Evolutionary conservation across 2,113 vertebrate species (phyloP), one percentile per base, ranked within the genome.

Genomic region (Penelope pileata): DNA sequence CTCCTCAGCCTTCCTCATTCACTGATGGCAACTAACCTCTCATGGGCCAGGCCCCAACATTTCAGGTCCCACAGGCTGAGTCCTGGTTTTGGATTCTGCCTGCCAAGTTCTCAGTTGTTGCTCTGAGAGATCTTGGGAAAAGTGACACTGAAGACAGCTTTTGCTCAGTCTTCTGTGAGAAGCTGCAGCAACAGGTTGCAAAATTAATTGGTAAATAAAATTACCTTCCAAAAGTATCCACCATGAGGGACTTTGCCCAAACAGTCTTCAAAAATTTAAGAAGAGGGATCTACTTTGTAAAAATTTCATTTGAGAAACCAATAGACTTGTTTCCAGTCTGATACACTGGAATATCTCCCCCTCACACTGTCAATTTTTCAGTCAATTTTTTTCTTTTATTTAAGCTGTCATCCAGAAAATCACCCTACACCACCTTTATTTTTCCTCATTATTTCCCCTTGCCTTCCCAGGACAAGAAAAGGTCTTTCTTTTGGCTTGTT

Each of bases 401-500:
- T 90, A 82, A 90, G 11, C 17, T 67, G 1, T 43, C 82, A 59
- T 56, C 59, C 69, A 80, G 67, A 78, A 94, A 91, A 40, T 0
- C 47, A 36, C 34, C 6, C 32, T 56, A 24, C 16, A 4, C 24
- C 76, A 60, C 51, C 91, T 72, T 91, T 88, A 36, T 92, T 81
- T 95, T 93, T 88, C 96, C 76, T 97, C 89, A 97, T 93, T 67
- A 48, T 97, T 94, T 97, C 96, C 94, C 94, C 86, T 97, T 97
- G 90, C 97, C 91, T 97, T 97, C 95, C 95, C 94, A 97, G 97
- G 97, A 97, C 95, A 97, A 97, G 95, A 97, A 96, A 97, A 97
- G 91, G 95, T 97, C 95, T 95, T 96, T 97, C 84, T 97, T 97
- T 97, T 97, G 97, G 97, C 96, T 97, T 97, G 96, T 97, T 95